Evolutionary conservation across 2,888 invertebrate genomes (phyloP), one percentile per base, ranked within the genome.

Genomic region (Lucinisca nassula): DNA sequence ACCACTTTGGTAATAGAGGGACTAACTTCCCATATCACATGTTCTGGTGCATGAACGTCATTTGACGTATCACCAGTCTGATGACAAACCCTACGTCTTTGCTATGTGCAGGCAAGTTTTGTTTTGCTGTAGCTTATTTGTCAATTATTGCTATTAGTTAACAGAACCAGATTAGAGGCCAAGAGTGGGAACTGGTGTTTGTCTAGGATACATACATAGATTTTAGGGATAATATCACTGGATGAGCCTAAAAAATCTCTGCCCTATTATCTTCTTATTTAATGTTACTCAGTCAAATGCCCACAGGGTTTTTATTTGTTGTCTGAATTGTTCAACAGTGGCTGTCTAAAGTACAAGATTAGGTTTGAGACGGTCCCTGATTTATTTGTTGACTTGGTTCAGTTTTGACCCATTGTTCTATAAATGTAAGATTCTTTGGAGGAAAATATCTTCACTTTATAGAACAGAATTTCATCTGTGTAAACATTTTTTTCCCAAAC

Each of bases 381-480:
- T 74, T 74, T 45, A 79, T 37, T 45, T 72, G 79, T 79, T 79
- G 79, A 79, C 79, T 74, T 61, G 61, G 72, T 70, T 61, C n/a
- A 51, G 70, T 72, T 58, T 72, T 79, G 79, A 79, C 79, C 79
- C 73, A 79, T 79, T 79, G 79, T 79, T 79, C 79, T 79, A 79
- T 61, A 70, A 67, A 61, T 72, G 74, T 74, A 24, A 74, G 40
- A 67, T 67, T 67, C 67, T 35, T 67, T 10, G 67, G 67, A 35
- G 21, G 67, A 35, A 67, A 67, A 67, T 67, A 35, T 67, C 67
- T 67, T 67, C 67, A 67, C 35, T 67, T 67, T 67, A 67, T 67
- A 30, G 30, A 67, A 67, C 35, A 67, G 35, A 67, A 67, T 10
- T 67, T 67, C 67, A 67, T 67, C 35, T 35, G 67, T 67, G 67